Base-by-base conservation (phyloP, 2,888 invertebrate species). In the Rhynchonema sp. region DNA sequence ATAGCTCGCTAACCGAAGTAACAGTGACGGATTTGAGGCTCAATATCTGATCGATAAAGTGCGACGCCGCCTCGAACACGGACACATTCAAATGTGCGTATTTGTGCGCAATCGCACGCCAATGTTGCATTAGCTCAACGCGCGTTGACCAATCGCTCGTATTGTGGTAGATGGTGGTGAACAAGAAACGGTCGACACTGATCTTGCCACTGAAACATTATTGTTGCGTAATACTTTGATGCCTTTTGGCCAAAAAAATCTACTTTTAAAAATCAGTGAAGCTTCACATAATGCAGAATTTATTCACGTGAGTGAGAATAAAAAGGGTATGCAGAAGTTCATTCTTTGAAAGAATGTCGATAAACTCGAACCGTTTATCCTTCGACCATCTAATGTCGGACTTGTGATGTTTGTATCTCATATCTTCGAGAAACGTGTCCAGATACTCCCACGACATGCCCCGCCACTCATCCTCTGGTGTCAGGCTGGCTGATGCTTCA, bases 51-150 rank as follows among this genome's bases (percentile, higher is more conserved):
- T 52, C 52, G 52, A 52, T 52, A n/a, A 52, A 52, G n/a, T 52
- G 52, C 25, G 52, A 52, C 3, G 52, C 22, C 13, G 52, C 52
- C 25, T 52, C 52, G 52, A 52, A 52, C 3, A 69, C 68, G 1
- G 69, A 67, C 2, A 66, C 65, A 60, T 71, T 71, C 57, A 71
- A 62, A 59, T 66, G 66, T 23, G 63, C 56, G 55, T 63, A 66
- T 23, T 65, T 65, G 59, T 26, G 27, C 0, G 66, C 68, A 30
- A 71, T 65, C 58, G 61, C 64, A 54, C 71, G 63, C 70, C 71
- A 71, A 38, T 66, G 63, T 53, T 62, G 63, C 69, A 71, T 68
- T 62, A 71, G 59, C 23, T 67, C 62, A 54, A 71, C 70, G 22
- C 69, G 64, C 6, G 65, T 65, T 58, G 67, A 67, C 71, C 71